These are phyloP conservation scores for human DNA, from an alignment of 2,113 vertebrate genomes.

Conservation along the genomic window DNA sequence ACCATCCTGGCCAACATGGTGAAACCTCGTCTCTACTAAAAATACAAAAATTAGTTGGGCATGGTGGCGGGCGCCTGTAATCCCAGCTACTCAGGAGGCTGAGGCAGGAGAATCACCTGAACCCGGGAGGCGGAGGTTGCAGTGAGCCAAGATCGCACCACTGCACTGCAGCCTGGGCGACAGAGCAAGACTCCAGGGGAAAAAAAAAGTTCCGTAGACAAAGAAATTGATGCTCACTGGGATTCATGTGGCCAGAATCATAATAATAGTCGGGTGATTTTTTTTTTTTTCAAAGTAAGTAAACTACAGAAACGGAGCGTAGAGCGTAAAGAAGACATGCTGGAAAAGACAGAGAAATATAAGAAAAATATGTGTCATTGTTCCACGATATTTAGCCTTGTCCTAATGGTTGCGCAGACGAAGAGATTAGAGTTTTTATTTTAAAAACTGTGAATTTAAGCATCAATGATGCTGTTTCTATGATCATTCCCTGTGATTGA, in stretches of 20 bases:
- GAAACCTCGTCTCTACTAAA: too few relatives aligned
- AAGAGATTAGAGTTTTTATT: neutral
- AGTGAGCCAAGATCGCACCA: too few relatives aligned
- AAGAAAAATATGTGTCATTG: neutral
- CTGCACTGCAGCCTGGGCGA: too few relatives aligned
- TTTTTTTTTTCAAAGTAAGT: neutral
- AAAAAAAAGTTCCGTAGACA: neutral
- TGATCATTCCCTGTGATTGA: slow-evolving; percentile 16
- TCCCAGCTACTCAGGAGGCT: too few relatives aligned
- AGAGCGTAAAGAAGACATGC: neutral
- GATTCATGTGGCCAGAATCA: neutral
- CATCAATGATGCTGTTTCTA: neutral
- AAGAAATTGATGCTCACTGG: neutral
- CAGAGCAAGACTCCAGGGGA: too few relatives aligned
- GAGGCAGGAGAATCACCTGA: too few relatives aligned
- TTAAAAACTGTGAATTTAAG: neutral
- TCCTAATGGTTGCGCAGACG: neutral
- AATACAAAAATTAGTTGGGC: too few relatives aligned
- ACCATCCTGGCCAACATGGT: too few relatives aligned
- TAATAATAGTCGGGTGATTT: neutral
- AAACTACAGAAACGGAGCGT: slow-evolving; percentile 10
- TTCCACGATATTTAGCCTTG: neutral
- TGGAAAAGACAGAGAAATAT: neutral
- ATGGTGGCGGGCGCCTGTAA: too few relatives aligned
- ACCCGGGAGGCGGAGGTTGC: too few relatives aligned